Evolutionary conservation across 2,888 invertebrate species (phyloP), one percentile per base, ranked within the genome.

Genomic region (Synanthedon tipuliformis): DNA sequence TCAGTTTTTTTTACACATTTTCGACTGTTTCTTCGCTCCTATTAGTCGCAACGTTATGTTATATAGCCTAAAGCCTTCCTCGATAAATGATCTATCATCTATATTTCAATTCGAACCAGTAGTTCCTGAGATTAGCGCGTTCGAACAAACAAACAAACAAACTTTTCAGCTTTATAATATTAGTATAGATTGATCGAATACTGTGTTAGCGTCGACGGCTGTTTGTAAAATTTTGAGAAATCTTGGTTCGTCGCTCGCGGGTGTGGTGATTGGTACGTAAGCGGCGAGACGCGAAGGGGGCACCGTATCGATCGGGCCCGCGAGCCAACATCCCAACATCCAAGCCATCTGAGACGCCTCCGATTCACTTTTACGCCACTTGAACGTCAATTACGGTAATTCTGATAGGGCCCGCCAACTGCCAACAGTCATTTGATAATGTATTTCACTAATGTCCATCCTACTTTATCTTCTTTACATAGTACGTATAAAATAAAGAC

Each of bases 331-430:
- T 63, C 64, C 68, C 63, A 56, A 59, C 61, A 64, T 63, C 60
- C 63, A 63, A 65, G 64, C 58, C 61, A 64, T 63, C 60, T 62
- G 64, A 65, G 64, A 61, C 62, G 63, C 53, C 63, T 66, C 62
- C 64, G 70, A 73, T 73, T 75, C 71, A 72, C 74, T 78, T 78
- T 76, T 73, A 73, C 72, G 72, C 68, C 72, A 73, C 69, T 75
- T 71, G 68, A 60, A 56, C 64, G 73, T 69, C 75, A 74, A 71
- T 74, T 73, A 74, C 66, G 59, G 62, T 66, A 61, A 66, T 62
- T 66, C 60, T 60, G 66, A 66, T 69, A 66, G 65, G 61, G 57
- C 56, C 58, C 59, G 53, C 56, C 53, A 61, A 66, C 60, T 65
- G 67, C 61, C 62, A 56, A 62, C 52, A 53, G 51, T 48, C 34